Base-by-base conservation (phyloP, 2,797 vertebrate genomes). In the Enteromius viviparus region DNA sequence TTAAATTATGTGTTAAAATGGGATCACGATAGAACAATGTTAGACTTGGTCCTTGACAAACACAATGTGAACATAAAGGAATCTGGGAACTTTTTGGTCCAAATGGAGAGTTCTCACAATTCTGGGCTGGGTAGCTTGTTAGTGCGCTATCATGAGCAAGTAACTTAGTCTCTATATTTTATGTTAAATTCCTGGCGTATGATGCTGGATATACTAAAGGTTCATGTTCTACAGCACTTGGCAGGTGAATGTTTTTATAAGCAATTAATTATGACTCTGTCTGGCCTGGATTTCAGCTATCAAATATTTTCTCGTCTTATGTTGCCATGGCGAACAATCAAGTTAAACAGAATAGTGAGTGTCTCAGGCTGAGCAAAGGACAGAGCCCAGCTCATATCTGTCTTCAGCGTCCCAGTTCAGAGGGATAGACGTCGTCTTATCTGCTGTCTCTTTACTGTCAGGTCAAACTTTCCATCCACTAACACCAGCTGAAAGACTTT, bases 201-300 rank as follows among this genome's bases (percentile, higher is more conserved):
- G 89, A 91, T 85, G 90, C 87, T 87, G 87, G 85, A 89, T 90
- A 90, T 90, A 89, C 87, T 87, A 87, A 87, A 83, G 84, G 85
- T 89, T 92, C 88, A 85, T 87, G 87, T 89, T 89, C 89, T 90
- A 86, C 86, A 65, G 87, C 86, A 62, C 82, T 90, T 92, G 91
- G 90, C 92, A 91, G 86, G 87, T 87, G 81, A 85, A 84, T 85
- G 88, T 88, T 92, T 93, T 90, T 87, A 91, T 89, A 89, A 90
- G 89, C 85, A 90, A 91, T 92, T 90, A 91, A 91, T 92, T 91
- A 91, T 90, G 87, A 88, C 89, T 90, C 88, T 87, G 86, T 87
- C 88, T 91, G 90, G 91, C 88, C 84, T 86, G 82, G 80, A 84
- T 65, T 85, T 85, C 37, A 78, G 85, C 78, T 87, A 86, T 91